Evolutionary conservation across 2,113 vertebrate species (phyloP), one percentile per base, ranked within the genome.

Genomic region (Calonectris borealis): DNA sequence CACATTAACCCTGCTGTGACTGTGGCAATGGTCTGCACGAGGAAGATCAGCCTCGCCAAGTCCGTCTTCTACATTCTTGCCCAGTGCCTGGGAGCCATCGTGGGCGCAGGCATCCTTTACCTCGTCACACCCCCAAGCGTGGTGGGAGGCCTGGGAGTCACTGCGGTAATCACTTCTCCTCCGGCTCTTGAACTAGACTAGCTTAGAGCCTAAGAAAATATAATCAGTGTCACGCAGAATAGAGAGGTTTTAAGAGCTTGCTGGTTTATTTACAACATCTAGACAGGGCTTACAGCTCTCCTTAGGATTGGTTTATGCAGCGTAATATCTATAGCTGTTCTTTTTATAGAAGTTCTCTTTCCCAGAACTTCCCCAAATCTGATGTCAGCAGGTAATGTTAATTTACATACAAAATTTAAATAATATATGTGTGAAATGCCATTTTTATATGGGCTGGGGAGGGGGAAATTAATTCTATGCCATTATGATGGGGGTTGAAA

Each of bases 1-100:
- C 99, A 99, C 98, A 98, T 99, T 93, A 99, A 99, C 96, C 99
- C 99, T 0, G 99, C 99, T 0, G 99, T 99, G 82, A 99, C 99
- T 0, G 98, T 98, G 69, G 99, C 99, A 4, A 99, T 99, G 99
- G 98, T 99, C 79, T 99, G 99, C 85, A 99, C 99, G 0, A 96
- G 98, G 95, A 99, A 99, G 98, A 98, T 99, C 78, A 99, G 99
- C 97, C 97, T 99, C 4, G 99, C 99, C 68, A 99, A 99, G 90
- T 99, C 98, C 0, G 3, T 99, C 83, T 99, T 99, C 98, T 99
- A 99, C 90, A 97, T 99, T 49, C 48, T 97, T 7, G 99, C 99
- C 69, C 99, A 99, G 97, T 99, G 99, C 90, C 97, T 99, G 86
- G 99, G 99, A 25, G 99, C 99, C 83, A 97, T 99, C 11, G 97